Conservation (phyloP, 2,113 vertebrate species). For the Ameiurus melas region DNA sequence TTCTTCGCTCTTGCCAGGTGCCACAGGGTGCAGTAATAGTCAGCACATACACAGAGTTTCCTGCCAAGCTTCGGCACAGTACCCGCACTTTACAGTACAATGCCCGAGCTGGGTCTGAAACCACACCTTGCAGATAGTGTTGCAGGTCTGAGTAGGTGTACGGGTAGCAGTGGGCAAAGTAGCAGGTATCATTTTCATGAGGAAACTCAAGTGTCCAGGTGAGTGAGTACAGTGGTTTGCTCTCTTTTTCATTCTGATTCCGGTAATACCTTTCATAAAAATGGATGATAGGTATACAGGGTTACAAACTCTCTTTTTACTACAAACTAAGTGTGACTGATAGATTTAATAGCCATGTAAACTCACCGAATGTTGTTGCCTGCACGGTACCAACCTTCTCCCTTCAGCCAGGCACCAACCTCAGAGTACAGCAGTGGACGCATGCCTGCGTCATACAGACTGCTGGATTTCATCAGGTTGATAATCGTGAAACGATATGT, state of each 20-base stretch:
- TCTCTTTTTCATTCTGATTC: conserved; percentile 57
- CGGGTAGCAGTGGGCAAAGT: conserved; percentile 88
- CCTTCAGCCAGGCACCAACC: conserved; percentile 65
- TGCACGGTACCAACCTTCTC: conserved; percentile 78
- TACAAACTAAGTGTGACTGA: not conserved
- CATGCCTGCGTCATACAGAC: conserved; percentile 83
- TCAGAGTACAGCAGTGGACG: conserved; percentile 87
- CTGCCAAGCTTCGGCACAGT: conserved; percentile 85
- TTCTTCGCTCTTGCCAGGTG: conserved; percentile 41
- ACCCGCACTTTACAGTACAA: conserved; percentile 77
- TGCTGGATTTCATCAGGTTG: conserved; percentile 88
- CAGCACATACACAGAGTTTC: conserved; percentile 82
- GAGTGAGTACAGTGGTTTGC: conserved; percentile 69
- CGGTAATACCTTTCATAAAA: conserved; percentile 69
- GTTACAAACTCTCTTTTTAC: not conserved
- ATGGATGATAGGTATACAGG: not conserved
- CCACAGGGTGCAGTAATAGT: conserved; percentile 75
- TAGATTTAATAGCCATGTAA: not conserved
- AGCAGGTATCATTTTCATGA: conserved; percentile 82
- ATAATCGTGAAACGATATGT: conserved; percentile 88
- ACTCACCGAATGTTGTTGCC: conserved; percentile 71
- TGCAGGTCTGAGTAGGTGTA: conserved; percentile 89
- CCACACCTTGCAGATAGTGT: conserved; percentile 72
- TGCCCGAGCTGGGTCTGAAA: conserved; percentile 65
- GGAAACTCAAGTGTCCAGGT: conserved; percentile 86